phyloP scores from a whole-genome alignment of 2,113 vertebrate species.

The Motacilla tschutschensis region DNA sequence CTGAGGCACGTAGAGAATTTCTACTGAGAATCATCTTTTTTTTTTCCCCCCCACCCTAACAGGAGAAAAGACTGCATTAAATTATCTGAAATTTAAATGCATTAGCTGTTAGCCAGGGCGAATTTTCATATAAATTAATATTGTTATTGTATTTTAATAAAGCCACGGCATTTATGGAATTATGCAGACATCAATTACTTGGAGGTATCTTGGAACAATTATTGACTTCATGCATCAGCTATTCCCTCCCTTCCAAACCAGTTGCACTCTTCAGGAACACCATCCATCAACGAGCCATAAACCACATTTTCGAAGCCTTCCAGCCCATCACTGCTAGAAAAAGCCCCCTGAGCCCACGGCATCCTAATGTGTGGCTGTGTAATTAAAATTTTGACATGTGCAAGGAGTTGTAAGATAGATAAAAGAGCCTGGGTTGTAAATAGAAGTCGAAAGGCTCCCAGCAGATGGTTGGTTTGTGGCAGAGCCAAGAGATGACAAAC shows the following conservation, averaged over 20 bases:
- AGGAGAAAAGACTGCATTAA: not conserved
- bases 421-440: slow-evolving; percentile 50
- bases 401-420: slow-evolving; percentile 59
- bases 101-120: slow-evolving; percentile 35
- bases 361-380: slow-evolving; percentile 31
- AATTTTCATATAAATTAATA: slow-evolving; percentile 66
- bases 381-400: slow-evolving; percentile 70
- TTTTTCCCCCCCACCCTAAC: not conserved
- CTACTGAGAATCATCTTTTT: not conserved
- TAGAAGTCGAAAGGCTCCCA: slow-evolving; percentile 65
- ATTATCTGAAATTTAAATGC: slow-evolving; percentile 52
- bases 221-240: slow-evolving; percentile 61
- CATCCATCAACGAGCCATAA: slow-evolving; percentile 19
- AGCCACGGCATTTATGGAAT: slow-evolving; percentile 54
- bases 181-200: slow-evolving; percentile 36
- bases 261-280: slow-evolving; percentile 49
- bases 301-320: slow-evolving; percentile 12
- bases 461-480: slow-evolving; percentile 67
- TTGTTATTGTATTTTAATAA: slow-evolving; percentile 62
- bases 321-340: slow-evolving; percentile 12
- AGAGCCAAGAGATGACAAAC: slow-evolving; percentile 54
- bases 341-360: slow-evolving; percentile 21
- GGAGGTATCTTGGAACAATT: slow-evolving; percentile 52
- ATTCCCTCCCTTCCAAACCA: slow-evolving; percentile 42
- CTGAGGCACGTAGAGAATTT: not conserved